Evolutionary conservation across 2,113 vertebrate genomes (phyloP).

Genomic region (Ovis aries): ARS-UI_Ramb_v3.0 NC_056055.1:106293001-106293500

Average conservation of each 20-base stretch:
- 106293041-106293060: neutral
- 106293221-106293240: neutral
- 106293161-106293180: neutral
- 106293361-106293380: neutral
- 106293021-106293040: neutral
- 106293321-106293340: neutral
- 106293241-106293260: neutral
- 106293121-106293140: neutral
- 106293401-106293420: neutral
- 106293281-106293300: neutral
- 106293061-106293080: neutral
- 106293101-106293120: neutral
- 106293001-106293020: neutral
- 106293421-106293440: neutral
- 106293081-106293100: no score
- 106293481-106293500: neutral
- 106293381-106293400: neutral
- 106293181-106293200: neutral
- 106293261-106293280: neutral
- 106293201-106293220: neutral
- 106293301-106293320: neutral
- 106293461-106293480: neutral
- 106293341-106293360: neutral
- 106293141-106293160: neutral
- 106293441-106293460: neutral